phyloP scores from a whole-genome alignment of 2,113 vertebrate species.

The Oplegnathus fasciatus region DNA sequence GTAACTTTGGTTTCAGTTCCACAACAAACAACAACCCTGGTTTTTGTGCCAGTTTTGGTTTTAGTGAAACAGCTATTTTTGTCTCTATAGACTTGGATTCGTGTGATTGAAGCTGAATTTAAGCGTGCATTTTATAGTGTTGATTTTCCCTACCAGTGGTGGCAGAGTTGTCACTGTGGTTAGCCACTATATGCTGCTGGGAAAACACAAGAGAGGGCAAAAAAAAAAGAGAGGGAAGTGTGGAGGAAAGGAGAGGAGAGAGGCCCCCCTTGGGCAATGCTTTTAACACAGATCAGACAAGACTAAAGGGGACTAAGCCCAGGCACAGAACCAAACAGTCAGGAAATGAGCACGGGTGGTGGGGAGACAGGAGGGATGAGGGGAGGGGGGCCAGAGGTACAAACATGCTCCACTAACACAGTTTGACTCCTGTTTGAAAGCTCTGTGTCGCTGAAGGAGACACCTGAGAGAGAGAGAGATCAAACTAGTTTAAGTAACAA shows the following conservation, averaged over 20 bases:
- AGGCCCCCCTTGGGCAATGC: constrained; percentile 54
- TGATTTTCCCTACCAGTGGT: constrained; percentile 17
- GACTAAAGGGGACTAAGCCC: constrained; percentile 69
- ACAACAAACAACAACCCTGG: constrained; percentile 69
- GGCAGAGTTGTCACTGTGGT: constrained; percentile 41
- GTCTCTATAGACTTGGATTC: constrained; percentile 16
- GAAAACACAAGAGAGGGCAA: constrained; percentile 54
- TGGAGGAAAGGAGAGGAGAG: constrained; percentile 38
- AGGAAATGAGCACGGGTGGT: constrained; percentile 78
- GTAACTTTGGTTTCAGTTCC: constrained; percentile 69
- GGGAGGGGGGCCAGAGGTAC: constrained; percentile 35
- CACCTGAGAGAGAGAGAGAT: not conserved
- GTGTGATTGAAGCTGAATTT: constrained; percentile 10
- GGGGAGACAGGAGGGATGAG: constrained; percentile 29
- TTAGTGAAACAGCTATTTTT: constrained; percentile 61
- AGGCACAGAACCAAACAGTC: constrained; percentile 66
- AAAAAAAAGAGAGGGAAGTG: constrained; percentile 26
- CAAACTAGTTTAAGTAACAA: too few species aligned
- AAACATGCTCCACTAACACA: constrained; percentile 54
- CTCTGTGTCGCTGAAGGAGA: not conserved
- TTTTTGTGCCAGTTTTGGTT: constrained; percentile 55
- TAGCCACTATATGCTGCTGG: constrained; percentile 11
- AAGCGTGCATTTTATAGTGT: not conserved
- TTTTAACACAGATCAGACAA: constrained; percentile 80
- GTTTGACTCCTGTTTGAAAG: constrained; percentile 49